Evolutionary conservation across 2,797 vertebrate genomes (phyloP).

Genomic region (Lacerta agilis): DNA sequence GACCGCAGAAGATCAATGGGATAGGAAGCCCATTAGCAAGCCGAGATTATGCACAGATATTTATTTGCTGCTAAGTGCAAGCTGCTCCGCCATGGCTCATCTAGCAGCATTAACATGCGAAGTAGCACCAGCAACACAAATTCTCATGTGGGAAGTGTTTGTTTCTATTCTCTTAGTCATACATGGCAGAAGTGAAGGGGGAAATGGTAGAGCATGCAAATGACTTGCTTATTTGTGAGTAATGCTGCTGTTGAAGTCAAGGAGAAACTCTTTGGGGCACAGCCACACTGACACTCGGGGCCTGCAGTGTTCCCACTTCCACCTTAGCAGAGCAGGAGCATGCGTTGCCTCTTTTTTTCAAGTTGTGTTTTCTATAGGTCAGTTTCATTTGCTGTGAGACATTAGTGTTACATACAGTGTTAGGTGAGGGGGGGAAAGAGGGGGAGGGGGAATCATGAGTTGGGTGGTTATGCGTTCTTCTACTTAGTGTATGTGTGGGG

Average conservation of each 20-base stretch:
- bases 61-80: constrained; percentile 31
- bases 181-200: background rate
- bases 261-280: background rate
- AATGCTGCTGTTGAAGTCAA: background rate
- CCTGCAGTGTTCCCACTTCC: background rate
- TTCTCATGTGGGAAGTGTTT: constrained; percentile 13
- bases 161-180: constrained; percentile 20
- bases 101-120: constrained; percentile 5
- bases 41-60: constrained; percentile 6
- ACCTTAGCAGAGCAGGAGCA: background rate
- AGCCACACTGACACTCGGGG: background rate
- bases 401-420: too few species aligned
- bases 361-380: too few species aligned
- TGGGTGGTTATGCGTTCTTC: too few species aligned
- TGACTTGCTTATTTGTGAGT: constrained; percentile 1
- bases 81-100: background rate
- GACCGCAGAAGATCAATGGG: constrained; percentile 37
- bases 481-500: too few species aligned
- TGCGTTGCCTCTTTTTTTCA: too few species aligned
- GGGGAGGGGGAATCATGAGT: too few species aligned
- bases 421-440: too few species aligned
- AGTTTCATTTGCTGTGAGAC: too few species aligned
- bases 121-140: constrained; percentile 5
- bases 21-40: constrained; percentile 26
- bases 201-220: background rate